Evolutionary conservation across 2,113 vertebrate genomes (phyloP).

Genomic region (Ibidorhyncha struthersii): DNA sequence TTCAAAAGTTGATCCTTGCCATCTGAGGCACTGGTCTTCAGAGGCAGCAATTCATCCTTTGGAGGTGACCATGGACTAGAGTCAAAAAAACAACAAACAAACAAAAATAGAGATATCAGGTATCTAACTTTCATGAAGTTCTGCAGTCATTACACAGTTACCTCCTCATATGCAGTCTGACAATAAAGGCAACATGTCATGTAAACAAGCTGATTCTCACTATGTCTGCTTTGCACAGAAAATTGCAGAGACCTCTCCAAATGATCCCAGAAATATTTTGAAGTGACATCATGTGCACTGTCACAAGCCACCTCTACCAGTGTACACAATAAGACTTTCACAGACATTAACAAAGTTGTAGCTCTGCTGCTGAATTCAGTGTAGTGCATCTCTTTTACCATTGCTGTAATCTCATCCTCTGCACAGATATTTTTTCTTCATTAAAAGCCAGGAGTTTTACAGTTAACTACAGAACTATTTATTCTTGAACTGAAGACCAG

Average conservation of each 20-base stretch:
- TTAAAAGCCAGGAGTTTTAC: not conserved
- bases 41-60: not conserved
- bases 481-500: not conserved
- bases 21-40: not conserved
- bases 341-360: not conserved
- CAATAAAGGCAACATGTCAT: not conserved
- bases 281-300: not conserved
- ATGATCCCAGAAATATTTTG: not conserved
- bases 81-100: not conserved
- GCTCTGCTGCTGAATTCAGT: not conserved
- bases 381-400: not conserved
- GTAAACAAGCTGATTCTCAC: not conserved
- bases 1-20: not conserved
- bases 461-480: not conserved
- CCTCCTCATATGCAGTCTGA: not conserved
- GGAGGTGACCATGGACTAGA: rapidly evolving
- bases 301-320: not conserved
- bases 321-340: not conserved
- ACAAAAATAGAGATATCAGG: not conserved
- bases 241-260: not conserved
- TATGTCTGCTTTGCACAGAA: not conserved
- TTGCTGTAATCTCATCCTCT: not conserved
- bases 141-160: not conserved
- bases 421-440: not conserved
- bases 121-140: not conserved